Evolutionary conservation across 2,113 vertebrate species (phyloP), one percentile per base, ranked within the genome.

Genomic region (Archilochus colubris): DNA sequence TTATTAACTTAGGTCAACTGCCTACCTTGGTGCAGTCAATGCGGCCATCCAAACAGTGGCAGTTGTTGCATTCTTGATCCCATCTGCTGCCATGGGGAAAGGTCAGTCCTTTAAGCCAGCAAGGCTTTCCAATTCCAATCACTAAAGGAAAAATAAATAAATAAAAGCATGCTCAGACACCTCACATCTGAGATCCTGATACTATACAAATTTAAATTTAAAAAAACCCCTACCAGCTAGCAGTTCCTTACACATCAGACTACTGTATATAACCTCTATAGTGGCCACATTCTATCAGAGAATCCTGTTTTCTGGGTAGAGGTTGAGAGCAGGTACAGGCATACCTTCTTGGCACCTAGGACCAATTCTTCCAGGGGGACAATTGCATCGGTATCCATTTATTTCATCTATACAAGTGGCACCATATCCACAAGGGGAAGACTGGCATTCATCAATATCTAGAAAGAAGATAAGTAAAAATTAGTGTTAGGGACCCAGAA

Each of bases 391-490:
- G 68, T 98, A 99, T 14, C 98, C 98, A 1, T 99, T 98, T 95
- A 99, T 99, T 94, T 99, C 98, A 27, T 99, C 99, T 93, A 99
- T 95, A 70, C 99, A 99, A 22, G 99, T 99, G 27, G 99, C 98
- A 68, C 99, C 99, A 4, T 98, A 98, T 3, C 98, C 98, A 33
- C 99, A 99, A 3, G 99, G 99, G 1, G 99, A 98, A 12, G 99
- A 99, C 97, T 99, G 99, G 90, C 99, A 99, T 97, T 99, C 99
- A 18, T 99, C 98, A 5, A 99, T 98, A 94, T 99, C 99, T 99
- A 96, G 12, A 13, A 3, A 82, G 59, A 93, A 93, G 94, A 84
- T 2, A 58, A 61, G 43, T 48, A 86, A 89, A 76, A 73, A 21
- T 95, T 68, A 95, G 61, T 38, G 28, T 12, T 27, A 87, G 66